Evolutionary conservation across 2,888 invertebrate species (phyloP).

Genomic region (Xestia ashworthii): DNA sequence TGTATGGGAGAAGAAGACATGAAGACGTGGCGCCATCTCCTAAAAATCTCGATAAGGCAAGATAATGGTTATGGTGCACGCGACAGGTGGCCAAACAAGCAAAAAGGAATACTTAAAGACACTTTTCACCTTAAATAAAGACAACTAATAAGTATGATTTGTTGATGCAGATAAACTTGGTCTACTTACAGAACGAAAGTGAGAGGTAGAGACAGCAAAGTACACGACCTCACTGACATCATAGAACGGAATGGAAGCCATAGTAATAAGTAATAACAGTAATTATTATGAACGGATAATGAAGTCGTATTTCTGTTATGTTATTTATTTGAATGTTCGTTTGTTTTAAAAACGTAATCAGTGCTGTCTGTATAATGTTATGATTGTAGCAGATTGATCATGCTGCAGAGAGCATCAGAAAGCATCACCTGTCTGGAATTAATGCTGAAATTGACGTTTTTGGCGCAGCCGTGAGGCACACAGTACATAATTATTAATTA

Average conservation of each 20-base stretch:
- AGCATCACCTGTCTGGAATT: too few species aligned
- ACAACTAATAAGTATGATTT: background rate
- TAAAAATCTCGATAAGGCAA: background rate
- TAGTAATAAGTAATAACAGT: constrained; percentile 44
- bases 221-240: constrained; percentile 30
- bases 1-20: background rate
- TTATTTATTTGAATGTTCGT: constrained; percentile 37
- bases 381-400: background rate
- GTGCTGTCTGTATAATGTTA: too few species aligned
- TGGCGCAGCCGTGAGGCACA: too few species aligned
- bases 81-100: background rate
- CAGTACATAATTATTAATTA: too few species aligned
- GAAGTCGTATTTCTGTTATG: constrained; percentile 50
- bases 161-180: background rate
- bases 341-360: background rate
- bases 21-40: background rate
- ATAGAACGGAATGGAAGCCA: constrained; percentile 36
- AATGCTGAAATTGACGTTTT: too few species aligned
- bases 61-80: background rate
- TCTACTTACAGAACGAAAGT: constrained; percentile 38
- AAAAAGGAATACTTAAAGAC: background rate
- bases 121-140: background rate
- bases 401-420: too few species aligned
- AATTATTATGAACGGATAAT: constrained; percentile 52
- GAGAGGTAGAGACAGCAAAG: constrained; percentile 34